These are phyloP conservation scores for Pteruthius melanotis DNA, from an alignment of 2,113 vertebrate species.

Conservation along the genomic window DNA sequence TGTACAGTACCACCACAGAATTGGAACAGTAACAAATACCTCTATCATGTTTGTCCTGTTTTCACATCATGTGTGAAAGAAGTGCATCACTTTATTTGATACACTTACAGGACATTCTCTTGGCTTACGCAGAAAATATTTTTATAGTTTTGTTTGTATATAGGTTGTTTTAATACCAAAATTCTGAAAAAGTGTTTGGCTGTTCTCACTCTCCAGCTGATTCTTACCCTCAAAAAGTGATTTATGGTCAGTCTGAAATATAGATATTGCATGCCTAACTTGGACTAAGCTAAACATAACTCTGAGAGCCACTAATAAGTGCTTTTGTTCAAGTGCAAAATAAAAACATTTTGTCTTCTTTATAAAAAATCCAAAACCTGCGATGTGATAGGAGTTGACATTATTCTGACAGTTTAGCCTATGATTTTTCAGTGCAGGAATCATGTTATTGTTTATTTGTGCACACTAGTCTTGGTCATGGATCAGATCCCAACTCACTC, in stretches of 20 bases:
- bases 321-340: not conserved
- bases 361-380: not conserved
- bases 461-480: not conserved
- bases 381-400: not conserved
- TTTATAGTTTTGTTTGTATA: not conserved
- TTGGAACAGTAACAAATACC: not conserved
- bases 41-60: not conserved
- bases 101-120: not conserved
- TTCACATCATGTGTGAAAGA: not conserved
- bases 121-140: not conserved
- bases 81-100: not conserved
- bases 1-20: not conserved
- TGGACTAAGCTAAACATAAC: not conserved
- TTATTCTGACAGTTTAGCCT: not conserved
- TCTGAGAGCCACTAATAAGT: not conserved
- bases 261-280: not conserved
- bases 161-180: slow-evolving; percentile 1
- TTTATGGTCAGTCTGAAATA: not conserved
- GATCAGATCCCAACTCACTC: not conserved
- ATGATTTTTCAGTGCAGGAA: not conserved
- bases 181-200: not conserved
- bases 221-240: not conserved
- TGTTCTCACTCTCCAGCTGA: slow-evolving; percentile 8
- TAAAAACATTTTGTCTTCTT: not conserved
- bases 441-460: not conserved